These are phyloP conservation scores for Ectobius pallidus DNA, from an alignment of 2,888 invertebrate genomes.

Conservation along the genomic window DNA sequence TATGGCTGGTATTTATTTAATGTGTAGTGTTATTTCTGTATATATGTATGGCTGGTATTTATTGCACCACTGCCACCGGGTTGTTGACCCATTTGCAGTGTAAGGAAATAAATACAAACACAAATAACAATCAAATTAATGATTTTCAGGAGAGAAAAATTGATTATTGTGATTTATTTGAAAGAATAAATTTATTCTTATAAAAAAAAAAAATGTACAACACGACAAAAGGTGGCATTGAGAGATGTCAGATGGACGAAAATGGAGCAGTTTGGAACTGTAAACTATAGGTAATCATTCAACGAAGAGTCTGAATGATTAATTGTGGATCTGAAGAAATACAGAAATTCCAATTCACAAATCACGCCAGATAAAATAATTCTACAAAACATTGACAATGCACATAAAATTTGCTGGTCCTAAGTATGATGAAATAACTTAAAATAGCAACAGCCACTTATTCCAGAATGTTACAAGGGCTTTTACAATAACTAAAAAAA, in stretches of 20 bases:
- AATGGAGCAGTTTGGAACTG: constrained; percentile 7
- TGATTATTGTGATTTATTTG: too few relatives aligned
- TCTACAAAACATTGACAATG: neutral
- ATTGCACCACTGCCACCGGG: too few relatives aligned
- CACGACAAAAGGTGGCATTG: neutral
- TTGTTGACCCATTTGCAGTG: too few relatives aligned
- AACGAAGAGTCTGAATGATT: constrained; percentile 11
- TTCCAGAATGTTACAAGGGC: neutral
- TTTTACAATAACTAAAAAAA: neutral
- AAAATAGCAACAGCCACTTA: neutral
- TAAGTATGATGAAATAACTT: neutral
- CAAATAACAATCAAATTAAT: too few relatives aligned
- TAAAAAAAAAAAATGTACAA: constrained; percentile 6
- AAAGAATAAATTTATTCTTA: neutral
- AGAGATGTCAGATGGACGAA: neutral
- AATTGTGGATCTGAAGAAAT: neutral
- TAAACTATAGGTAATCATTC: neutral
- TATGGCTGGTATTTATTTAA: too few relatives aligned
- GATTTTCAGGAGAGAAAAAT: too few relatives aligned
- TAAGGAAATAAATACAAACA: too few relatives aligned
- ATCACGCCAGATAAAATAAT: neutral
- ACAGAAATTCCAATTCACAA: constrained; percentile 7
- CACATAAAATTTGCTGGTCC: constrained; percentile 1
- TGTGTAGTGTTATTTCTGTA: too few relatives aligned
- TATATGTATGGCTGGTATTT: too few relatives aligned